These are phyloP conservation scores for Artibeus jamaicensis DNA, from an alignment of 2,797 vertebrate genomes.

Conservation along the genomic window DNA sequence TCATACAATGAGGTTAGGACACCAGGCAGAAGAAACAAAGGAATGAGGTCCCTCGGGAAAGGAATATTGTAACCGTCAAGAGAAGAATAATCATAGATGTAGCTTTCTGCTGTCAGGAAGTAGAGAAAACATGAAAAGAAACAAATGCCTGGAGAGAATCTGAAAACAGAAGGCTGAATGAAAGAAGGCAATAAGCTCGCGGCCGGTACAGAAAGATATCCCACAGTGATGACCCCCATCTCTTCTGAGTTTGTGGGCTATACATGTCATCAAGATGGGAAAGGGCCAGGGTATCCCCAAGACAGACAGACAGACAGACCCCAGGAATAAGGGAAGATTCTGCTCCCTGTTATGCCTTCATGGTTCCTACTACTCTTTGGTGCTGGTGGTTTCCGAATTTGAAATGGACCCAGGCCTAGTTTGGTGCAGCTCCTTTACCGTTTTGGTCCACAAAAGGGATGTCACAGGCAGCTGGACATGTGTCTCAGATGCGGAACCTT, in stretches of 20 bases:
- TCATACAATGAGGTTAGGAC: constrained; percentile 38
- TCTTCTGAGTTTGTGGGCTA: not conserved
- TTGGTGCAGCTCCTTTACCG: too few species aligned
- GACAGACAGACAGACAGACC: not conserved
- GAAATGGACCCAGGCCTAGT: not conserved
- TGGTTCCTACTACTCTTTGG: not conserved
- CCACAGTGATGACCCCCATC: not conserved
- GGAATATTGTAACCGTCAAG: not conserved
- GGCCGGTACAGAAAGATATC: not conserved
- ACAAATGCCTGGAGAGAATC: not conserved
- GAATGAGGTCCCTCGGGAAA: constrained; percentile 6
- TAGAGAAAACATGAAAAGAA: not conserved
- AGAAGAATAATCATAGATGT: not conserved
- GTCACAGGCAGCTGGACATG: not conserved
- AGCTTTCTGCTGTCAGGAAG: not conserved
- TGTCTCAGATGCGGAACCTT: not conserved
- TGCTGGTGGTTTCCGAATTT: not conserved
- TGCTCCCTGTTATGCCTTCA: not conserved
- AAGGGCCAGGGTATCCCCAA: not conserved
- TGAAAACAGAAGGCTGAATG: not conserved
- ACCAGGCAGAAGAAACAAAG: constrained; percentile 24
- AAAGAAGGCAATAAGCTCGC: not conserved
- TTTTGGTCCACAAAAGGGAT: too few species aligned
- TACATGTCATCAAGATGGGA: not conserved
- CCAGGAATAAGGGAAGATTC: not conserved